These are phyloP conservation scores for Morone chrysops DNA, from an alignment of 2,113 vertebrate species.

Conservation along the genomic window DNA sequence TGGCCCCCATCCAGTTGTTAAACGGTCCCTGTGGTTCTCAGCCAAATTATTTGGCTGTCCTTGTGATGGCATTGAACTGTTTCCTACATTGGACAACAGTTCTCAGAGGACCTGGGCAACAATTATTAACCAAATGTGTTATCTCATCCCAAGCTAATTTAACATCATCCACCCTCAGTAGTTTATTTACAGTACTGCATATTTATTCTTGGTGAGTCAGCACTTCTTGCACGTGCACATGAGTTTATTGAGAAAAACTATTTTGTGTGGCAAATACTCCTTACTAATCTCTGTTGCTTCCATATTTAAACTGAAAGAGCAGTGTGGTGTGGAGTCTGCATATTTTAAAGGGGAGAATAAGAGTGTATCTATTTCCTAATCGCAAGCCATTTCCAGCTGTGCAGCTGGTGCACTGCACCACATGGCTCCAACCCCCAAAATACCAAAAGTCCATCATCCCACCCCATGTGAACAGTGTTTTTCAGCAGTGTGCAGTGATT, in stretches of 20 bases:
- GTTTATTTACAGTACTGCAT: conserved; percentile 54
- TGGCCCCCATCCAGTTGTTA: conserved; percentile 51
- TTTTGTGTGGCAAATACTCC: conserved; percentile 15
- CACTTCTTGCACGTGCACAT: conserved; percentile 31
- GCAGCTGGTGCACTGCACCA: conserved; percentile 40
- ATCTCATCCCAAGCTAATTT: conserved; percentile 63
- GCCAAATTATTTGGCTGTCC: conserved; percentile 66
- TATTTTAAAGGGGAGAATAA: conserved; percentile 20
- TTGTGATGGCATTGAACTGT: conserved; percentile 63
- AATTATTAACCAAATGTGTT: conserved; percentile 67
- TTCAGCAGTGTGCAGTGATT: conserved; percentile 30
- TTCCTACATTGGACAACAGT: conserved; percentile 52
- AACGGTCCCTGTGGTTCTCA: conserved; percentile 53
- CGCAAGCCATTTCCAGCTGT: conserved; percentile 38
- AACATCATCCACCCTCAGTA: conserved; percentile 43
- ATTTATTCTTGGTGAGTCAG: conserved; percentile 49
- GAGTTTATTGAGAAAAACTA: conserved; percentile 24
- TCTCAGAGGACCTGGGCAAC: conserved; percentile 52
- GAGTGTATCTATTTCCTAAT: conserved; percentile 45
- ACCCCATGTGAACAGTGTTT: conserved; percentile 31
- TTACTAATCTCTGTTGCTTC: conserved; percentile 11
- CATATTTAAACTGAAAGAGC: conserved; percentile 42
- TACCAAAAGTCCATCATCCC: conserved; percentile 50
- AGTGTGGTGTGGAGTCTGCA: conserved; percentile 16
- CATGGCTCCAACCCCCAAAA: conserved; percentile 45